Base-by-base conservation (phyloP, 1,140 invertebrate species). In the Eufriesea mexicana region DNA sequence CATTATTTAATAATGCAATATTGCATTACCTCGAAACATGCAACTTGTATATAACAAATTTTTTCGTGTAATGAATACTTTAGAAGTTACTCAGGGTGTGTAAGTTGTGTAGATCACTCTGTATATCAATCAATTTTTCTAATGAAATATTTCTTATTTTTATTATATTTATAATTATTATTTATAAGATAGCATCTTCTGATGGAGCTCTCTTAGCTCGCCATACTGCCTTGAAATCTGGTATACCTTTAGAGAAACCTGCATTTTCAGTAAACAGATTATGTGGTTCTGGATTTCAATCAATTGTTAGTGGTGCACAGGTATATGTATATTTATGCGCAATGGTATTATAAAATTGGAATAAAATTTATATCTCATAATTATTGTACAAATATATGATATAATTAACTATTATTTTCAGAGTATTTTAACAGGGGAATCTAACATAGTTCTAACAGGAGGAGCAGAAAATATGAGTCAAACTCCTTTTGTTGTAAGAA, bases 401-500 rank as follows among this genome's bases (percentile, higher is more conserved):
- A 45, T 45, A 47, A 25, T 51, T 28, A 57, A 14, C 18, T 79
- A 79, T 64, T 54, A 73, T 67, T 72, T 83, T 64, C 87, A 98
- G 97, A 98, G 98, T 92, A 99, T 99, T 86, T 86, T 97, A 72
- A 95, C 96, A 35, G 98, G 98, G 49, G 97, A 97, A 89, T 97
- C 98, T 7, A 96, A 97, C 86, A 96, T 99, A 82, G 98, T 98
- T 8, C 92, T 99, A 14, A 97, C 98, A 74, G 99, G 98, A 70
- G 99, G 99, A 9, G 96, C 96, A 49, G 99, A 99, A 91, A 99
- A 97, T 92, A 99, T 99, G 99, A 99, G 97, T 45, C 97, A 98
- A 94, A 95, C 97, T n/a, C 99, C 99, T 0, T 99, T 98, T 94
- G 96, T 96, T 35, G 97, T 99, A 0, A 95, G 99, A 64, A 96